Percentiles rank a stretch among this genome's conserved stretches.
Conservation (phyloP, 2,797 vertebrate species). For the Vireo griseus region DNA sequence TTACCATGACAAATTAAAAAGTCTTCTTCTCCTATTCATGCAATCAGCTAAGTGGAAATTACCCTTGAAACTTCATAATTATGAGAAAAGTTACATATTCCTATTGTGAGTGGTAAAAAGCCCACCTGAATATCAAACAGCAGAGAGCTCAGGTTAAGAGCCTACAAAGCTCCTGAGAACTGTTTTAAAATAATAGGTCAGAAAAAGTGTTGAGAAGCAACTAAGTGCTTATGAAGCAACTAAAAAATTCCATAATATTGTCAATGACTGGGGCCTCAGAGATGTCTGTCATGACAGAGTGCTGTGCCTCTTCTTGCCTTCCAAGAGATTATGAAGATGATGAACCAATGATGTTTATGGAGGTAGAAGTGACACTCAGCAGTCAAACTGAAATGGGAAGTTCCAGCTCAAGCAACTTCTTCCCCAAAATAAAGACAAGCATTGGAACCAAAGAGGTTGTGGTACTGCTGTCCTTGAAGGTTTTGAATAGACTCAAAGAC, state of each 20-base stretch:
- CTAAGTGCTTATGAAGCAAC: background rate
- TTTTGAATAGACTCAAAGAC: background rate
- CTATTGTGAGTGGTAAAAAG: background rate
- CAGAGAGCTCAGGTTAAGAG: background rate
- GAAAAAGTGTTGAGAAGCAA: background rate
- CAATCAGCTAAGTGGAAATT: background rate
- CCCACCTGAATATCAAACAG: background rate
- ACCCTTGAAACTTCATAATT: background rate
- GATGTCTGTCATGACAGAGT: background rate
- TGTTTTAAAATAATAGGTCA: background rate
- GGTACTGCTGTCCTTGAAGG: background rate
- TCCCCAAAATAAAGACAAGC: background rate
- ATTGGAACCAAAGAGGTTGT: background rate
- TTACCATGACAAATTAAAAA: background rate
- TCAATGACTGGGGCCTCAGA: no score
- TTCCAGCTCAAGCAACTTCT: background rate
- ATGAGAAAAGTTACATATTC: background rate
- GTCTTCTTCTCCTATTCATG: background rate
- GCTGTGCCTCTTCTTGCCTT: background rate
- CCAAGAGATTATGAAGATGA: fast-evolving
- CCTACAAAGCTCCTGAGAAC: background rate
- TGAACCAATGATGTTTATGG: background rate
- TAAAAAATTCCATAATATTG: background rate
- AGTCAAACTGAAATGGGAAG: background rate
- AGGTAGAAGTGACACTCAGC: background rate